Evolutionary conservation across 2,797 vertebrate species (phyloP).

Genomic region (Percopsis omiscomaycus): DNA sequence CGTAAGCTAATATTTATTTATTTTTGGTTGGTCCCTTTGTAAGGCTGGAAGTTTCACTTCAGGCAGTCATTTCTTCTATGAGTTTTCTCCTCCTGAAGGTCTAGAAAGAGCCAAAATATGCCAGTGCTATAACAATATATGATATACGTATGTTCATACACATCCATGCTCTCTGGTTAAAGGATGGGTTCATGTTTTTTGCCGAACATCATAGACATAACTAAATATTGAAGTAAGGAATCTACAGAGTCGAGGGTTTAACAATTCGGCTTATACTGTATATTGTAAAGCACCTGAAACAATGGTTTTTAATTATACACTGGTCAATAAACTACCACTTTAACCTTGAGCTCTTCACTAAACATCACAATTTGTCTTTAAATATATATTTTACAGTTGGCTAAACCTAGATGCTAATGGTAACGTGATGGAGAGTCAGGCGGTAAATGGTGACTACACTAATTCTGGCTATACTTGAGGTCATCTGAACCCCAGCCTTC

Average conservation of each 20-base stretch:
- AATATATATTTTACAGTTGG: slow-evolving; percentile 53
- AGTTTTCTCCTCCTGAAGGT: slow-evolving; percentile 67
- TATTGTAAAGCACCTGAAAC: too few species aligned
- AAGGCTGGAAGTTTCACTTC: slow-evolving; percentile 61
- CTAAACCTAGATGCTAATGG: slow-evolving; percentile 58
- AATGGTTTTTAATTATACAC: too few species aligned
- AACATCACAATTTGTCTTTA: too few species aligned
- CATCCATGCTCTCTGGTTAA: too few species aligned
- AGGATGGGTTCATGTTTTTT: too few species aligned
- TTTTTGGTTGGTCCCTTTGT: slow-evolving; percentile 10
- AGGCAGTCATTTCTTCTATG: slow-evolving; percentile 66
- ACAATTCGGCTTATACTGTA: too few species aligned
- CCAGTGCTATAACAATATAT: slow-evolving; percentile 58
- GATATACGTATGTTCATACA: too few species aligned
- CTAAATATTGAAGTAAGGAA: too few species aligned
- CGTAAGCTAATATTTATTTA: neutral
- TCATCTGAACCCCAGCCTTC: slow-evolving; percentile 74
- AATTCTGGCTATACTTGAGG: slow-evolving; percentile 70
- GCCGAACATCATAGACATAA: too few species aligned
- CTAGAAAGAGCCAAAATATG: slow-evolving; percentile 65
- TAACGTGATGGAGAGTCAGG: slow-evolving; percentile 73
- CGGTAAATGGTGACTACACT: slow-evolving; percentile 66
- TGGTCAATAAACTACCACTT: too few species aligned
- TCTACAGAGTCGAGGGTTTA: too few species aligned
- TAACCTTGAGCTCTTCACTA: too few species aligned